A percentile compares a stretch with the other conserved stretches of the same genome.
These are phyloP conservation scores for Pipistrellus nathusii DNA, from an alignment of 2,797 vertebrate species.

Conservation along the genomic window DNA sequence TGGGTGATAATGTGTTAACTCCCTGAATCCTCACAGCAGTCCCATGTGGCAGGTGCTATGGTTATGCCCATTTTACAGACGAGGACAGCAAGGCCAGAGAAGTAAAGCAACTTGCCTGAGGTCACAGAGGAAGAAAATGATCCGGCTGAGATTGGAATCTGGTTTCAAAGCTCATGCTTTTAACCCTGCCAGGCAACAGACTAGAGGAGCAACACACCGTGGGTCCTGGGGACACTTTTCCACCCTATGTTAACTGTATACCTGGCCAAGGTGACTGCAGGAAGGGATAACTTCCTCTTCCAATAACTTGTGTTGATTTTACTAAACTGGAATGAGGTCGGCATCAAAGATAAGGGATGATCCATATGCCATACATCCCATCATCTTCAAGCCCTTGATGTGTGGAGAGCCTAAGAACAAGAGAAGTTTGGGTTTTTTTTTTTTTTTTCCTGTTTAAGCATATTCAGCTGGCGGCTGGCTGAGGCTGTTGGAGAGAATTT, in stretches of 20 bases:
- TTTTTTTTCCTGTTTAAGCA: constrained; percentile 73
- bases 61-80: neutral
- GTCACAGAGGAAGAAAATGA: neutral
- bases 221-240: neutral
- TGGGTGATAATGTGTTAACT: too few relatives aligned
- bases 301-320: constrained; percentile 82
- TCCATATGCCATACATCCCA: neutral
- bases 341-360: neutral
- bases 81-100: neutral
- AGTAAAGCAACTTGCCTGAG: neutral
- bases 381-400: constrained; percentile 82
- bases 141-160: neutral
- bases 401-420: constrained; percentile 45
- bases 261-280: constrained; percentile 78
- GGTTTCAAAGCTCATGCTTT: neutral
- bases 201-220: neutral
- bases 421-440: constrained; percentile 73
- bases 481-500: constrained; percentile 78
- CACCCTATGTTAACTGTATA: neutral
- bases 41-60: neutral
- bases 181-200: fast-evolving
- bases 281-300: neutral
- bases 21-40: neutral
- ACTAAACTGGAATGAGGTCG: constrained; percentile 71
- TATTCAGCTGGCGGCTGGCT: constrained; percentile 76